These are phyloP conservation scores for Styela clava DNA, from an alignment of 23 tunicate species.

Conservation along the genomic window DNA sequence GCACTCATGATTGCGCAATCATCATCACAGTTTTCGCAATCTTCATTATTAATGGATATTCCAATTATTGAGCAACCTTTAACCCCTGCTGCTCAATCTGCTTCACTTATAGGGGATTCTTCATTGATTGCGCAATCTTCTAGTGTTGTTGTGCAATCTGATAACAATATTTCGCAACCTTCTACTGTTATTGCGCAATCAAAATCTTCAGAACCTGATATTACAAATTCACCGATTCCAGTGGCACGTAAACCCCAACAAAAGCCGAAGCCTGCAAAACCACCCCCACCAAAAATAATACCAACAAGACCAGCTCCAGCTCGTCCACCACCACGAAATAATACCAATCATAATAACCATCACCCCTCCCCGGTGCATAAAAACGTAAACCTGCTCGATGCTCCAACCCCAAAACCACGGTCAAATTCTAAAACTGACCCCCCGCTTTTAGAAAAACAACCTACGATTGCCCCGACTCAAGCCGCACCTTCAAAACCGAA, in stretches of 20 bases:
- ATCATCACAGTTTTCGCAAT: background rate
- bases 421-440: background rate
- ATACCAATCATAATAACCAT: background rate
- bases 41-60: background rate
- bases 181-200: background rate
- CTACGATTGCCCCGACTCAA: background rate
- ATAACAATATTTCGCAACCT: background rate
- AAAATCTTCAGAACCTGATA: background rate
- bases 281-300: slow-evolving; percentile 37
- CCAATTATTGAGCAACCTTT: background rate
- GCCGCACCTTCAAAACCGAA: slow-evolving; percentile 2
- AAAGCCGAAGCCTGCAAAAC: slow-evolving; percentile 37
- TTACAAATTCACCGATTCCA: background rate
- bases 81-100: background rate
- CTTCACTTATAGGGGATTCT: background rate
- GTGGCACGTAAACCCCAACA: background rate
- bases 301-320: slow-evolving; percentile 13
- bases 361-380: background rate
- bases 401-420: slow-evolving; percentile 28
- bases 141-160: background rate
- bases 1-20: background rate
- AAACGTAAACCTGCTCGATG: slow-evolving; percentile 4
- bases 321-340: background rate
- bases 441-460: background rate
- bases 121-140: background rate